Evolutionary conservation across 2,113 vertebrate genomes (phyloP).

Genomic region (Lepisosteus oculatus): DNA sequence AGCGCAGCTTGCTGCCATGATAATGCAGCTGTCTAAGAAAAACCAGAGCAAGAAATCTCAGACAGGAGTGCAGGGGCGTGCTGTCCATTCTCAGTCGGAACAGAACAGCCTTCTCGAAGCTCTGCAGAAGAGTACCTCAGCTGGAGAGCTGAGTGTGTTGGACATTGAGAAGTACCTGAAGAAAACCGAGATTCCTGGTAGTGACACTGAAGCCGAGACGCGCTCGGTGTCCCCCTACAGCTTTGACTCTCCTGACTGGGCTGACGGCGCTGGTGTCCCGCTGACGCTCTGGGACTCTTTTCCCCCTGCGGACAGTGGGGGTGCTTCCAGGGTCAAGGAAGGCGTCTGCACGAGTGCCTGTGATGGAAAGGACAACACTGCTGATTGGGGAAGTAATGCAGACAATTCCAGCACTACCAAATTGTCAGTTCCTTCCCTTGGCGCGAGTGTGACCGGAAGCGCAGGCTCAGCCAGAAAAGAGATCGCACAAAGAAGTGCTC

Average conservation of each 20-base stretch:
- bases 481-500: conserved; percentile 37
- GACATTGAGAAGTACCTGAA: conserved; percentile 89
- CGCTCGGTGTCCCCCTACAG: conserved; percentile 48
- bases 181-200: conserved; percentile 59
- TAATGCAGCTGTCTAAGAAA: conserved; percentile 80
- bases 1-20: conserved; percentile 87
- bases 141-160: conserved; percentile 55
- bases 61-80: conserved; percentile 24
- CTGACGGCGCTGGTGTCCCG: conserved; percentile 35
- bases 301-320: conserved; percentile 15
- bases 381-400: neutral
- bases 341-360: neutral
- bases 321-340: conserved; percentile 6
- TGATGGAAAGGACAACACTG: neutral
- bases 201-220: conserved; percentile 48
- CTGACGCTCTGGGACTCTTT: conserved; percentile 13
- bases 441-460: neutral
- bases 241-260: conserved; percentile 52
- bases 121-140: conserved; percentile 52
- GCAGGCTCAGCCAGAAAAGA: conserved; percentile 6
- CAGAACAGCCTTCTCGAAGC: conserved; percentile 34
- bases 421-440: neutral
- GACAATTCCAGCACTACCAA: neutral
- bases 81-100: conserved; percentile 23
- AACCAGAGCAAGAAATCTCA: conserved; percentile 37